Base-by-base conservation (phyloP, 1,140 invertebrate species). In the Theocolax elegans region DNA sequence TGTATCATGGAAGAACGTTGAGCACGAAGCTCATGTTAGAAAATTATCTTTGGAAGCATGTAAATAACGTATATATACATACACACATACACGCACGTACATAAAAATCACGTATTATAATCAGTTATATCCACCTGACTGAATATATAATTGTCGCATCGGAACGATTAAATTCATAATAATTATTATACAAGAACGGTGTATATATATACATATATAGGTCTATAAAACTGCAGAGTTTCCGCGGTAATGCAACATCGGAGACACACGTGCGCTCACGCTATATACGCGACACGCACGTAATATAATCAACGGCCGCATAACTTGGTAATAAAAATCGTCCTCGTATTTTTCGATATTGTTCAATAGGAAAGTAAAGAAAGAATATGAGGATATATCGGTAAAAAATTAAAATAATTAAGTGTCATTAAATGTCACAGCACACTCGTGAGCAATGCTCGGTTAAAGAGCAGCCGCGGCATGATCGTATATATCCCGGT, bases 261-360 rank as follows among this genome's bases (percentile, higher is more conserved):
- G n/a, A n/a, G n/a, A n/a, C 27, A 48, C 54, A 58, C 65, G 54
- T 58, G 65, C 42, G 54, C 53, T 67, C 53, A 58, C 65, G 65
- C 65, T 65, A 65, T 40, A 65, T 19, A 35, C 56, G 15, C 35
- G 44, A 46, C 65, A 67, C 65, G 65, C 65, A 67, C 65, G 42
- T 9, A 58, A 59, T 67, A 48, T 67, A 59, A 58, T 58, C 27
- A 29, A 29, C 19, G 25, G 23, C 10, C 17, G 51, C 54, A 58
- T 58, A 21, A 40, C 54, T 29, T 29, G 10, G 31, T 4, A 4
- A 35, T 35, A 35, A 35, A 35, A 35, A 35, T 10, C 4, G 31
- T 35, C 31, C 4, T 35, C 4, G 31, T 6, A 4, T 10, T 6
- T 10, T 4, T 35, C 10, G 31, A 10, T 35, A 35, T 35, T 35